A percentile compares a stretch with the other conserved stretches of the same genome.
phyloP scores from a whole-genome alignment of 2,113 vertebrate genomes.

The Chrysemys picta region DNA sequence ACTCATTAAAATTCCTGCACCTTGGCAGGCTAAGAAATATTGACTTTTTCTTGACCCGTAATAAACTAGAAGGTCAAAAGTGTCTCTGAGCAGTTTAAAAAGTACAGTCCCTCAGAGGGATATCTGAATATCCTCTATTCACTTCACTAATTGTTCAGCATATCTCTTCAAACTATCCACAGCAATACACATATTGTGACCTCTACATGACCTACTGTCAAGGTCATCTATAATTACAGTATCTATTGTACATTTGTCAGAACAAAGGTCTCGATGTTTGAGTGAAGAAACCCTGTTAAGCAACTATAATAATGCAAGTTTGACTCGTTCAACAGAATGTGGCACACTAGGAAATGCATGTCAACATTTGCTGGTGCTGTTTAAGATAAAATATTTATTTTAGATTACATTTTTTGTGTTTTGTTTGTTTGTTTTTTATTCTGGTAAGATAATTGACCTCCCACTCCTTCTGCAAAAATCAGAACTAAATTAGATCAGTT shows the following conservation, averaged over 20 bases:
- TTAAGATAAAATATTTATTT: neutral
- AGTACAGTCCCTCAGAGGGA: conserved; percentile 31
- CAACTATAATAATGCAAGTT: too few relatives aligned
- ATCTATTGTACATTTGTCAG: neutral
- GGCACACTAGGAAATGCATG: fast-evolving
- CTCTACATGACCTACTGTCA: conserved; percentile 54
- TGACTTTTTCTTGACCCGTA: conserved; percentile 79
- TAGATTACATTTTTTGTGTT: neutral
- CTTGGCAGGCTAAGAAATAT: conserved; percentile 74
- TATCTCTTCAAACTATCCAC: conserved; percentile 57
- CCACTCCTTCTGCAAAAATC: neutral
- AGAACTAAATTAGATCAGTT: neutral
- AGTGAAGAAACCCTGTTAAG: neutral
- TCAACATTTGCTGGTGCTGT: neutral
- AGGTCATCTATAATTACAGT: conserved; percentile 41
- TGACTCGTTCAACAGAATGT: fast-evolving
- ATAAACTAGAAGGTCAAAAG: conserved; percentile 81
- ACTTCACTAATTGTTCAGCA: conserved; percentile 78
- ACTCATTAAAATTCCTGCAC: conserved; percentile 81
- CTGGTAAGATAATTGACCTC: neutral
- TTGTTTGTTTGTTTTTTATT: neutral
- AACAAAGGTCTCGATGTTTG: neutral
- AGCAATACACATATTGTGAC: conserved; percentile 58
- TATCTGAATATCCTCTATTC: conserved; percentile 53
- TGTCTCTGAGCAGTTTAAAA: conserved; percentile 55